Percentiles rank a stretch among this genome's conserved stretches.
Conservation (phyloP, 2,797 vertebrate species). For the Smutsia gigantea region DNA sequence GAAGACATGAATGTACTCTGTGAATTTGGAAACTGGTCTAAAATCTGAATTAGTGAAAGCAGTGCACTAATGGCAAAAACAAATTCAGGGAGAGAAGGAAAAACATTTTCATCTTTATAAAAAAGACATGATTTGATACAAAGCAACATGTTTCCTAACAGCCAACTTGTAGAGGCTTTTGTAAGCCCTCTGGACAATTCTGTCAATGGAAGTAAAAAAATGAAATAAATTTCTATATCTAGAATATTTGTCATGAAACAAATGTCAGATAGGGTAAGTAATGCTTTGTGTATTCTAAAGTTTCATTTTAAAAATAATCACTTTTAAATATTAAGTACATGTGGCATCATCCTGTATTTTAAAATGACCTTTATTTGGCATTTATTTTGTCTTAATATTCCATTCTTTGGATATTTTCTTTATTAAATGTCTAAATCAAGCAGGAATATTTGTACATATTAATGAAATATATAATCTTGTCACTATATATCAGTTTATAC, state of each 20-base stretch:
- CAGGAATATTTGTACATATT: not conserved
- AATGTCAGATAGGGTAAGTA: not conserved
- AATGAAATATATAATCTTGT: not conserved
- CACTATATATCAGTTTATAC: not conserved
- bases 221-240: not conserved
- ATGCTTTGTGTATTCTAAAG: not conserved
- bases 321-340: not conserved
- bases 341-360: not conserved
- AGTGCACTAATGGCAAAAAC: not conserved
- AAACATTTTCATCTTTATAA: not conserved
- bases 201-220: not conserved
- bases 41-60: not conserved
- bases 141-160: not conserved
- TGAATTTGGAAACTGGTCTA: slow-evolving; percentile 8
- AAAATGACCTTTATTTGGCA: not conserved
- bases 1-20: not conserved
- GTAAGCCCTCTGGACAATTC: not conserved
- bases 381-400: not conserved
- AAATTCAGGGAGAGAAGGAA: not conserved
- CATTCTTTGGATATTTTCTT: not conserved
- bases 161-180: accelerated
- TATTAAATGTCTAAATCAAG: not conserved
- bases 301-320: not conserved
- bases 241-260: not conserved
- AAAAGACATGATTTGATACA: not conserved